phyloP scores from a whole-genome alignment of 2,797 vertebrate species.

The Channallabes apus region DNA sequence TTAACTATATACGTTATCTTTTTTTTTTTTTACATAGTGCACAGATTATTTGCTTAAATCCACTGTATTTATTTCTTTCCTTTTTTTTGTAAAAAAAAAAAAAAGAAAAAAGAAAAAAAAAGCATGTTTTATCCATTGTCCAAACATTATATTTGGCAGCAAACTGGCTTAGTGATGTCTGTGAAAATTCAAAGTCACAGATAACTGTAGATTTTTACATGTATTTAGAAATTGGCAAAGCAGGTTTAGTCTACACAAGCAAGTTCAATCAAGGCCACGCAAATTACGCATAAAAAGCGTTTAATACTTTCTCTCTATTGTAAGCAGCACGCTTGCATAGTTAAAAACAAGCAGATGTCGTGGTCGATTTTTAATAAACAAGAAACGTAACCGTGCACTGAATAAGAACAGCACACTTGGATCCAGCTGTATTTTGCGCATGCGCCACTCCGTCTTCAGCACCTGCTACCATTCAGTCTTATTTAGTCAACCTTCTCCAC shows the following conservation, averaged over 20 bases:
- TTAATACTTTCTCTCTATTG: background rate
- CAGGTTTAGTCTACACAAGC: background rate
- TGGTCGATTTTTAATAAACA: conserved; percentile 18
- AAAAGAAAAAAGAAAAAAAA: no score
- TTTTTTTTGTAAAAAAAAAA: background rate
- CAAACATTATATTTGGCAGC: no score
- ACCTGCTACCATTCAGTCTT: conserved; percentile 65
- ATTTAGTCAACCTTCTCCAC: conserved; percentile 42
- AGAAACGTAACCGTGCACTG: conserved; percentile 55
- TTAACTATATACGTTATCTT: background rate
- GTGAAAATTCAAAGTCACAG: background rate
- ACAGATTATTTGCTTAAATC: no score
- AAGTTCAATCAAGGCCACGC: background rate
- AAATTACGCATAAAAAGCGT: background rate
- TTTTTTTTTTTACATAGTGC: background rate
- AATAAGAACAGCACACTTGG: conserved; percentile 72
- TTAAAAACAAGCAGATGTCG: conserved; percentile 58
- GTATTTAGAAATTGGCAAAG: conserved; percentile 1
- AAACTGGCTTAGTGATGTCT: background rate
- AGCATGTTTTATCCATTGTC: no score
- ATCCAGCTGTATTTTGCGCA: conserved; percentile 70
- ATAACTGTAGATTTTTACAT: background rate
- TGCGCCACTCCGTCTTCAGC: conserved; percentile 61
- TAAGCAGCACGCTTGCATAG: conserved; percentile 59
- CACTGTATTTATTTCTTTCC: no score